Conservation (phyloP, 2,113 vertebrate species). For the Cebidichthys violaceus region DNA sequence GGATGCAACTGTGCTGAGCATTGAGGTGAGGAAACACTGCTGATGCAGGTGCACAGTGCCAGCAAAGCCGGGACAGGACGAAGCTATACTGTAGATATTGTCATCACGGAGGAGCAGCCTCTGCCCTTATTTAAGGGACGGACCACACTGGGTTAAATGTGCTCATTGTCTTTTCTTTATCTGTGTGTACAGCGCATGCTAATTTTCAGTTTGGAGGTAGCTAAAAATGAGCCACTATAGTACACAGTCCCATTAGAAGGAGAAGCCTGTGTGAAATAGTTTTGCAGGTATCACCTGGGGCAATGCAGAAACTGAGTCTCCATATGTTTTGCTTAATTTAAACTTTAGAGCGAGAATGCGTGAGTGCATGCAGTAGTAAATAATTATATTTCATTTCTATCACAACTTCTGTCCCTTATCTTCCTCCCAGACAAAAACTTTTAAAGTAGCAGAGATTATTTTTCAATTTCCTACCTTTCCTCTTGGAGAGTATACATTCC, state of each 20-base stretch:
- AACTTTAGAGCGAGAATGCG: slow-evolving; percentile 27
- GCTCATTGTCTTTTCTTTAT: slow-evolving; percentile 28
- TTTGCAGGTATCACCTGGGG: slow-evolving; percentile 48
- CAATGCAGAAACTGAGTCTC: slow-evolving; percentile 40
- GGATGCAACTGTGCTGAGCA: slow-evolving; percentile 36
- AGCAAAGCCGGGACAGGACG: slow-evolving; percentile 2
- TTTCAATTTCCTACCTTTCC: slow-evolving; percentile 75
- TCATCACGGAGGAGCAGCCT: neutral
- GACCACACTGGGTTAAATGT: slow-evolving; percentile 17
- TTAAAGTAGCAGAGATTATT: slow-evolving; percentile 73
- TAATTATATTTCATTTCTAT: slow-evolving; percentile 46
- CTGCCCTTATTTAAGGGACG: slow-evolving; percentile 18
- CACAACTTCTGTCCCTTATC: slow-evolving; percentile 64
- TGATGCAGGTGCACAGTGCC: slow-evolving; percentile 45
- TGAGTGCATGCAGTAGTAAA: slow-evolving; percentile 32
- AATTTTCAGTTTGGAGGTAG: slow-evolving; percentile 27
- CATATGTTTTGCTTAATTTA: slow-evolving; percentile 51
- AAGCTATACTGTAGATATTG: slow-evolving; percentile 5
- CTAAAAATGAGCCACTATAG: slow-evolving; percentile 19
- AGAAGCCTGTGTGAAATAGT: slow-evolving; percentile 43
- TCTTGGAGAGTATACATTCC: slow-evolving; percentile 51
- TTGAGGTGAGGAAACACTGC: slow-evolving; percentile 42
- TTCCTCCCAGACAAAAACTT: slow-evolving; percentile 65
- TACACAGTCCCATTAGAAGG: slow-evolving; percentile 24
- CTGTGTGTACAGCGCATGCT: slow-evolving; percentile 21